phyloP scores from a whole-genome alignment of 1,140 invertebrate genomes.

The Mya arenaria region DNA sequence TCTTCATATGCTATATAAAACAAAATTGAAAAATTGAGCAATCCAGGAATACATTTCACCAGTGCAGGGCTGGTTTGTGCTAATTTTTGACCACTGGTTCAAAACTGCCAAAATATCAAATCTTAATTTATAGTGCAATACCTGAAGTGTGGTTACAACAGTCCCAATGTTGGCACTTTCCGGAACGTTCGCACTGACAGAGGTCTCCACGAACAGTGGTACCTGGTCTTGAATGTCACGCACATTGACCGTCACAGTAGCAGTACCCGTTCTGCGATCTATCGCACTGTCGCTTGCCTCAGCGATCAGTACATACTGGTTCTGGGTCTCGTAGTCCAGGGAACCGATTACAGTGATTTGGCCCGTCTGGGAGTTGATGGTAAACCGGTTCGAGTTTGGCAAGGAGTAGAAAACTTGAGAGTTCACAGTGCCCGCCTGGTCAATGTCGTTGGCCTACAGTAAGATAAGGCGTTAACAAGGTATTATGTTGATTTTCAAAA shows the following conservation, averaged over 20 bases:
- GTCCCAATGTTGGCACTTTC: constrained; percentile 58
- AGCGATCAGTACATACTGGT: constrained; percentile 60
- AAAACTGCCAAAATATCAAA: no score
- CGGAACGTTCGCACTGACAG: constrained; percentile 53
- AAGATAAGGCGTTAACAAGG: no score
- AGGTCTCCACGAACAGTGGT: constrained; percentile 62
- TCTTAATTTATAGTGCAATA: constrained; percentile 55
- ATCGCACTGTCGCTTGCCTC: constrained; percentile 59
- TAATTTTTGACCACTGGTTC: no score
- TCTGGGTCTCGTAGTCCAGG: constrained; percentile 66
- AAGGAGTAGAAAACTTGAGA: constrained; percentile 54
- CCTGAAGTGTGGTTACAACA: constrained; percentile 57
- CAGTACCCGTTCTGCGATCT: constrained; percentile 48
- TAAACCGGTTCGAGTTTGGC: constrained; percentile 39
- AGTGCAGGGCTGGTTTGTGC: no score
- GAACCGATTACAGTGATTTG: constrained; percentile 54
- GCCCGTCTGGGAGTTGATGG: constrained; percentile 60
- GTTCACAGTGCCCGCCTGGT: constrained; percentile 48
- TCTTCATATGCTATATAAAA: no score
- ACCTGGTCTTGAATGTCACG: constrained; percentile 64
- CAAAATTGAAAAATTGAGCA: no score
- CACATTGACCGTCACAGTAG: constrained; percentile 65
- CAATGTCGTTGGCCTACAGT: constrained; percentile 63
- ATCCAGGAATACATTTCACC: no score
- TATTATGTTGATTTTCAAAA: no score